Evolutionary conservation across 2,797 vertebrate genomes (phyloP).

Genomic region (Psittacula derbiana): DNA sequence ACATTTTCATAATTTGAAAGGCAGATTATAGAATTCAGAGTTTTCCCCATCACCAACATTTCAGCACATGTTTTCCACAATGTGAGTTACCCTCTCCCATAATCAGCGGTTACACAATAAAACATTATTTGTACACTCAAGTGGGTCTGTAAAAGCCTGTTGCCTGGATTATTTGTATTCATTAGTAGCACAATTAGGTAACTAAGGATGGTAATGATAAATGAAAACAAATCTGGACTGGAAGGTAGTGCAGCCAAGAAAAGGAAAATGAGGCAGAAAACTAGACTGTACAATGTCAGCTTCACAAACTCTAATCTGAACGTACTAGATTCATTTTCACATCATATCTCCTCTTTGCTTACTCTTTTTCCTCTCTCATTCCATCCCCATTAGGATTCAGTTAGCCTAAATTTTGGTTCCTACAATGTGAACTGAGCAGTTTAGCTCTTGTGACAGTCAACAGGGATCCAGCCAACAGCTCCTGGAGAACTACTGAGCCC

Average conservation of each 20-base stretch:
- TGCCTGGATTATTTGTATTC: slow-evolving; percentile 48
- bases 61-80: neutral
- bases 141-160: slow-evolving; percentile 23
- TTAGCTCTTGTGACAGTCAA: neutral
- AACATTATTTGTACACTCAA: slow-evolving; percentile 42
- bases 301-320: neutral
- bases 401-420: neutral
- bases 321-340: rapidly evolving
- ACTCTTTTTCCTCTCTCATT: neutral
- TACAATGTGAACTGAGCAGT: neutral
- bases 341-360: neutral
- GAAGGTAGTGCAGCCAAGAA: slow-evolving; percentile 29
- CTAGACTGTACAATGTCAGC: neutral
- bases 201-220: slow-evolving; percentile 47
- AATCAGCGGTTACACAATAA: slow-evolving; percentile 16
- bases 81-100: neutral
- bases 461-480: neutral
- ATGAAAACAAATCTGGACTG: slow-evolving; percentile 31
- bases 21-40: neutral
- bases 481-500: neutral
- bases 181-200: slow-evolving; percentile 60
- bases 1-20: neutral
- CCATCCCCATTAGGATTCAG: neutral
- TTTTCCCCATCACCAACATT: neutral
- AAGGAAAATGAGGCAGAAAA: slow-evolving; percentile 47